phyloP scores from a whole-genome alignment of 2,888 invertebrate species.

The Drosophila paranaensis region DNA sequence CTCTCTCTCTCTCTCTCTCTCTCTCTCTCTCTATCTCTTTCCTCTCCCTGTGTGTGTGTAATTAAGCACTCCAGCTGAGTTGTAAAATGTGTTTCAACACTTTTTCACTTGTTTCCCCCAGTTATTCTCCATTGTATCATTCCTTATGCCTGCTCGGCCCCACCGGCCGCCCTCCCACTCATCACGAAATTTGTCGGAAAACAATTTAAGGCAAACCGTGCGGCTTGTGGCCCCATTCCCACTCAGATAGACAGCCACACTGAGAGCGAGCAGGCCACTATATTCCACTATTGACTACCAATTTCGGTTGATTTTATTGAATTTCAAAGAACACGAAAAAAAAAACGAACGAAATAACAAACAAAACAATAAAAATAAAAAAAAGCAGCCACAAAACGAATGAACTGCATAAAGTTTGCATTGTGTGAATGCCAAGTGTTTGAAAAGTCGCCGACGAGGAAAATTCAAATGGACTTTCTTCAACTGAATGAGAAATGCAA shows the following conservation, averaged over 20 bases:
- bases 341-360: not conserved
- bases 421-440: constrained; percentile 41
- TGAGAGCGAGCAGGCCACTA: constrained; percentile 17
- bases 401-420: constrained; percentile 34
- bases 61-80: constrained; percentile 78
- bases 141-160: not conserved
- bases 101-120: constrained; percentile 12
- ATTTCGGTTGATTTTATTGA: constrained; percentile 63
- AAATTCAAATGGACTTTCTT: constrained; percentile 55
- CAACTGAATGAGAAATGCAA: not conserved
- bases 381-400: constrained; percentile 5
- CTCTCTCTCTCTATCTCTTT: not conserved
- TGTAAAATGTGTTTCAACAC: constrained; percentile 75
- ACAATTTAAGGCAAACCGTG: constrained; percentile 76
- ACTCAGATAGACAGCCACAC: not conserved
- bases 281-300: constrained; percentile 61
- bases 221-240: constrained; percentile 28
- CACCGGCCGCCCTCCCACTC: constrained; percentile 26
- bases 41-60: constrained; percentile 43
- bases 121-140: constrained; percentile 6
- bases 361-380: not conserved
- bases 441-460: constrained; percentile 26
- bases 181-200: constrained; percentile 68
- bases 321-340: constrained; percentile 39
- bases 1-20: not conserved